phyloP scores from a whole-genome alignment of 1,140 invertebrate species.

The Asobara japonica region DNA sequence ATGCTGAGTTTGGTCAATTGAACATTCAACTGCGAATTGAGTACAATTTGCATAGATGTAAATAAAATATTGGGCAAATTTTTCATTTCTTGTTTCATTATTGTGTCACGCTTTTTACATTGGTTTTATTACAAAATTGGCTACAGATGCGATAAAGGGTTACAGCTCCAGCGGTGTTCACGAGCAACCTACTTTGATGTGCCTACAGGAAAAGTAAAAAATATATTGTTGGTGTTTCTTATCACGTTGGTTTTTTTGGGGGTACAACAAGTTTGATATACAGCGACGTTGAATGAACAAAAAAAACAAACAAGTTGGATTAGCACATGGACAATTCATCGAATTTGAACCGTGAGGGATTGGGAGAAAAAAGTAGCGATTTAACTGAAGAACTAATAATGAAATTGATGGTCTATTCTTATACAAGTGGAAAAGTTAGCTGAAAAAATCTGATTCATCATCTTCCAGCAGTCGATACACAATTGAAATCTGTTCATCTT shows the following conservation, averaged over 20 bases:
- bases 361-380: too few relatives aligned
- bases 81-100: slow-evolving; percentile 20
- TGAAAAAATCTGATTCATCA: not conserved
- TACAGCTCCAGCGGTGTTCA: slow-evolving; percentile 62
- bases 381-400: too few relatives aligned
- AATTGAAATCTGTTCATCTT: too few relatives aligned
- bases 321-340: not conserved
- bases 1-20: too few relatives aligned
- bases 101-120: slow-evolving; percentile 33
- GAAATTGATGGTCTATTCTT: too few relatives aligned
- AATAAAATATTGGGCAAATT: not conserved
- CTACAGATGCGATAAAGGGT: slow-evolving; percentile 53
- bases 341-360: not conserved
- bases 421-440: not conserved
- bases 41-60: too few relatives aligned
- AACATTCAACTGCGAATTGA: too few relatives aligned
- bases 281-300: too few relatives aligned
- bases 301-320: not conserved
- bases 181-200: slow-evolving; percentile 65
- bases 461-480: not conserved
- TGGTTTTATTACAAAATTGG: slow-evolving; percentile 38
- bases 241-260: too few relatives aligned
- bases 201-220: slow-evolving; percentile 53
- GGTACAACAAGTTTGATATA: too few relatives aligned
- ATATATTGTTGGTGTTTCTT: slow-evolving; percentile 40